Percentiles rank a stretch among this genome's conserved stretches.
Conservation (phyloP, 2,888 invertebrate species). For the Phengaris arion region DNA sequence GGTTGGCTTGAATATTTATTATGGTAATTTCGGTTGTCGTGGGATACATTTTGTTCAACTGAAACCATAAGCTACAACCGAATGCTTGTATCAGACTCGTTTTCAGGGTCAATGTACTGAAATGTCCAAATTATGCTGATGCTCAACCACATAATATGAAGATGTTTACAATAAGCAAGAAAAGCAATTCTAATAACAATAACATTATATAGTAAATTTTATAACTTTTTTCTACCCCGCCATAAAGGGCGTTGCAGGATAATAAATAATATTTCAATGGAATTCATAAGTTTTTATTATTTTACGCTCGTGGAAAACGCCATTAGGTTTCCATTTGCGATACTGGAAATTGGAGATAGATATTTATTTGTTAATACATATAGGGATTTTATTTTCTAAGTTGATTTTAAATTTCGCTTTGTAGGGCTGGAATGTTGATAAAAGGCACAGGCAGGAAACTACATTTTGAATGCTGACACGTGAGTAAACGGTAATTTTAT, state of each 20-base stretch:
- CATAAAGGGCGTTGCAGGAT: background rate
- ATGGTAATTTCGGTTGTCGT: too few relatives aligned
- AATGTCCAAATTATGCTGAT: background rate
- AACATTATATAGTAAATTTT: background rate
- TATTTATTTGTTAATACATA: background rate
- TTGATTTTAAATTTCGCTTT: too few relatives aligned
- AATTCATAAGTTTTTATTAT: conserved; percentile 19
- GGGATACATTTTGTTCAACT: too few relatives aligned
- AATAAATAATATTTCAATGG: conserved; percentile 1
- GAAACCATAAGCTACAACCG: too few relatives aligned
- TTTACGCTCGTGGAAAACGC: background rate
- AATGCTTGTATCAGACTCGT: background rate
- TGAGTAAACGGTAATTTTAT: too few relatives aligned
- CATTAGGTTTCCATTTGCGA: conserved; percentile 3
- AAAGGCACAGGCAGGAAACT: too few relatives aligned
- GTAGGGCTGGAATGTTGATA: too few relatives aligned
- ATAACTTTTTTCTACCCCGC: background rate
- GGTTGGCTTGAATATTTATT: too few relatives aligned
- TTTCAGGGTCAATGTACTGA: background rate
- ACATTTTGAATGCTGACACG: too few relatives aligned
- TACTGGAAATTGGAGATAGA: background rate
- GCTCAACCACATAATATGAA: background rate
- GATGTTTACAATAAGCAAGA: background rate
- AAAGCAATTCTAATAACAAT: conserved; percentile 16
- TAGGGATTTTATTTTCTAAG: background rate